phyloP scores from a whole-genome alignment of 2,797 vertebrate genomes.

The Manis crassicaudata region DNA sequence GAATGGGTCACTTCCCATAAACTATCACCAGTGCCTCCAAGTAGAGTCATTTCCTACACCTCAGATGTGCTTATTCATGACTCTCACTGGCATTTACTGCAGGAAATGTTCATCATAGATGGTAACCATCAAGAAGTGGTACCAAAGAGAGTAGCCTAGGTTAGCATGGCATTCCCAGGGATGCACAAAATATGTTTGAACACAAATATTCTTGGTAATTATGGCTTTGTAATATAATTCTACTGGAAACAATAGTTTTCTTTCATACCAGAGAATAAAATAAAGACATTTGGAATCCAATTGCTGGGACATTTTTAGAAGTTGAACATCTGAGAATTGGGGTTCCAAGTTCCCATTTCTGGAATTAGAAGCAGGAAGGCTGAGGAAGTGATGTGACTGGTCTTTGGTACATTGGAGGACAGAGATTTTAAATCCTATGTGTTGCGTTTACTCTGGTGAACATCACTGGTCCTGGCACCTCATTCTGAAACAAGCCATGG shows the following conservation, averaged over 20 bases:
- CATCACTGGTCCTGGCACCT: background rate
- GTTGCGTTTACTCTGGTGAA: background rate
- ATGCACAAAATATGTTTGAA: background rate
- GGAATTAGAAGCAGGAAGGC: background rate
- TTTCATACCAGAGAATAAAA: background rate
- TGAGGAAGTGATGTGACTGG: accelerated
- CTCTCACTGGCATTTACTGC: background rate
- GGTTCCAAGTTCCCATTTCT: background rate
- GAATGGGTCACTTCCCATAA: background rate
- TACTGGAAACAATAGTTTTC: slow-evolving; percentile 20
- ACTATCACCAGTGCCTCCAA: background rate
- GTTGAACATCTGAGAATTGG: background rate
- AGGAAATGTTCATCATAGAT: background rate
- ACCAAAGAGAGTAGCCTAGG: background rate
- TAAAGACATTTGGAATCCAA: slow-evolving; percentile 20
- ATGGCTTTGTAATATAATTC: slow-evolving; percentile 17
- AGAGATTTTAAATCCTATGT: background rate
- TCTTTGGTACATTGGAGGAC: background rate
- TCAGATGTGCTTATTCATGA: background rate
- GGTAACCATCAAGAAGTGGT: background rate
- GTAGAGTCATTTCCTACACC: background rate
- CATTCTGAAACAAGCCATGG: background rate
- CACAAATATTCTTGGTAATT: slow-evolving; percentile 3
- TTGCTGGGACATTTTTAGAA: background rate
- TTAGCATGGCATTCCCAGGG: background rate